Percentiles rank a stretch among this genome's conserved stretches.
Conservation (phyloP, 2,113 vertebrate genomes). For the Burhinus bistriatus region DNA sequence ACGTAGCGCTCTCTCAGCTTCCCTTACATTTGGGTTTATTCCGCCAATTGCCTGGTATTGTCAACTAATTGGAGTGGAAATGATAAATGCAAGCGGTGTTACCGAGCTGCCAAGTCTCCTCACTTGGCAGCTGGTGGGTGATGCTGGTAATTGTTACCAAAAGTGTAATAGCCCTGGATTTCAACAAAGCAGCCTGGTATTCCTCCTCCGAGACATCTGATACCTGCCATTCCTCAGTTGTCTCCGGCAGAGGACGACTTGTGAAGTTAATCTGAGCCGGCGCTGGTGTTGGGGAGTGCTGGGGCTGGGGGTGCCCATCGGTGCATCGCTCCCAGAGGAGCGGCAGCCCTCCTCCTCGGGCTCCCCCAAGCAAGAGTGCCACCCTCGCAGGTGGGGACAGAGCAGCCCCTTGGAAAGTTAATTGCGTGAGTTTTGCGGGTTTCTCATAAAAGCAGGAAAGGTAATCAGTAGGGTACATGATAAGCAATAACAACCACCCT, state of each 20-base stretch:
- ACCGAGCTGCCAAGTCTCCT: constrained; percentile 55
- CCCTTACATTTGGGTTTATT: constrained; percentile 12
- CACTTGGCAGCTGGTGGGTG: constrained; percentile 27
- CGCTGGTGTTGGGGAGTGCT: neutral
- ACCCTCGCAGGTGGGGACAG: neutral
- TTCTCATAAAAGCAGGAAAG: neutral
- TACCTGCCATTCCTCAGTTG: constrained; percentile 4
- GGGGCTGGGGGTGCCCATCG: neutral
- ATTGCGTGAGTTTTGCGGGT: neutral
- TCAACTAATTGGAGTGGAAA: constrained; percentile 65
- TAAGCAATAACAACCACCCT: neutral
- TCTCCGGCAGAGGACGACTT: neutral
- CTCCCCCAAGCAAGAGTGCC: neutral
- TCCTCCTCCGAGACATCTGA: constrained; percentile 18
- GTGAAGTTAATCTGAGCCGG: neutral
- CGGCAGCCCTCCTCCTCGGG: constrained; percentile 4
- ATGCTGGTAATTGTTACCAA: constrained; percentile 61
- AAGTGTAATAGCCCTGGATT: constrained; percentile 56
- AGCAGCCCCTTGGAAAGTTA: neutral
- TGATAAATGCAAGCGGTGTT: constrained; percentile 38
- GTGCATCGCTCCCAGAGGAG: neutral
- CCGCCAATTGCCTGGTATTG: constrained; percentile 35
- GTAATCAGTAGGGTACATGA: neutral
- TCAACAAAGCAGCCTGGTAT: constrained; percentile 14
- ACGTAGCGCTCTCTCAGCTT: neutral